A percentile compares a stretch with the other conserved stretches of the same genome.
These are phyloP conservation scores for Nansenia antarctica DNA, from an alignment of 2,113 vertebrate genomes.

Conservation along the genomic window DNA sequence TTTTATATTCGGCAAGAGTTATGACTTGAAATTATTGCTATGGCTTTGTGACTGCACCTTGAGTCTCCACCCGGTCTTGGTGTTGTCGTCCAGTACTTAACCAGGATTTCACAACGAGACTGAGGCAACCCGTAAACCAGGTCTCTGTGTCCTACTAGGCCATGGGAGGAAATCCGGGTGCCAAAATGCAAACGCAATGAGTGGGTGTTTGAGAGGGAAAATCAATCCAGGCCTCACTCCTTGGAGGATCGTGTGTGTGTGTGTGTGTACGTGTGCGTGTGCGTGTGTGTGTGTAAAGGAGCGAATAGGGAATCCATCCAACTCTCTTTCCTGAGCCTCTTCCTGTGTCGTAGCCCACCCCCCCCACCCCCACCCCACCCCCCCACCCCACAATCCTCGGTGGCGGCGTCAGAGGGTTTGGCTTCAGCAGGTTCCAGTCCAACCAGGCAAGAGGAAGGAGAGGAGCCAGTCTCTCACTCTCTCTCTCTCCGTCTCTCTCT, in stretches of 20 bases:
- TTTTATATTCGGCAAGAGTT: too few relatives aligned
- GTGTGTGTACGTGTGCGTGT: constrained; percentile 15
- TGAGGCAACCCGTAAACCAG: too few relatives aligned
- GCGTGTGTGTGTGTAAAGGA: constrained; percentile 56
- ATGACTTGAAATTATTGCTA: too few relatives aligned
- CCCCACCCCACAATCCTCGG: constrained; percentile 14
- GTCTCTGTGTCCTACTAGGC: constrained; percentile 62
- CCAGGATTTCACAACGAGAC: too few relatives aligned
- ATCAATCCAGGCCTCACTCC: not conserved
- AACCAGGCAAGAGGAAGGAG: constrained; percentile 51
- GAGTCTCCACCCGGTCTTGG: too few relatives aligned
- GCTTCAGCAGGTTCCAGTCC: constrained; percentile 47
- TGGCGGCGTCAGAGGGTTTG: constrained; percentile 55
- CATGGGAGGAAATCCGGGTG: constrained; percentile 49
- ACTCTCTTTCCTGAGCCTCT: constrained; percentile 62
- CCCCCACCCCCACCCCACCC: too few relatives aligned
- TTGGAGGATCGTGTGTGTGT: not conserved
- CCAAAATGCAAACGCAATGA: constrained; percentile 32
- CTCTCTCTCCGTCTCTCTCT: constrained; percentile 13
- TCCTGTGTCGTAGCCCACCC: constrained; percentile 52
- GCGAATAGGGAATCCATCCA: constrained; percentile 63
- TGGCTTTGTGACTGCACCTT: too few relatives aligned
- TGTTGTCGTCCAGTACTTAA: too few relatives aligned
- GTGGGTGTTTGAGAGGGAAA: not conserved
- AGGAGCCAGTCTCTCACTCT: constrained; percentile 49